phyloP scores from a whole-genome alignment of 2,113 vertebrate genomes.

The Albula goreensis region DNA sequence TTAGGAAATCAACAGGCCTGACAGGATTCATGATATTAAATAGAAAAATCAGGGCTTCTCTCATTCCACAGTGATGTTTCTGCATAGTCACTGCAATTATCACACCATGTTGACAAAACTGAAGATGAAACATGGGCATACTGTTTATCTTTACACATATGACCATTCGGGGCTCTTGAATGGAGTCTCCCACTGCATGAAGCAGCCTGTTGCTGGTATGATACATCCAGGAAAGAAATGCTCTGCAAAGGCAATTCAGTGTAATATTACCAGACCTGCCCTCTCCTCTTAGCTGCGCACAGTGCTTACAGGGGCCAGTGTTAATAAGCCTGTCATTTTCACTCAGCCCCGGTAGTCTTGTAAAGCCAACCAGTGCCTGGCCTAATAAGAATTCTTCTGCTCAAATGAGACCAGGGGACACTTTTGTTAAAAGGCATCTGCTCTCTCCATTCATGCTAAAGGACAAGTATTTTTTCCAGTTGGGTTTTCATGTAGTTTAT shows the following conservation, averaged over 20 bases:
- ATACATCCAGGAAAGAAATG: background rate
- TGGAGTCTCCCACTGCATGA: background rate
- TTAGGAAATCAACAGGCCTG: background rate
- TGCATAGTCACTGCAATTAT: background rate
- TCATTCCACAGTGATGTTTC: background rate
- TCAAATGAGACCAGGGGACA: slow-evolving; percentile 4
- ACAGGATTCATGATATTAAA: background rate
- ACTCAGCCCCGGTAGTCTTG: background rate
- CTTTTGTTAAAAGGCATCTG: background rate
- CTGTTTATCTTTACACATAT: background rate
- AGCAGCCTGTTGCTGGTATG: background rate
- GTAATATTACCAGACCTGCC: background rate
- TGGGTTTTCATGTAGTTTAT: background rate
- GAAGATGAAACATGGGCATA: background rate
- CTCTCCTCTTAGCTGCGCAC: slow-evolving; percentile 1
- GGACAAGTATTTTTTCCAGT: background rate
- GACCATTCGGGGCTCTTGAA: background rate
- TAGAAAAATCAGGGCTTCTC: background rate
- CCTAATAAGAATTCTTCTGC: background rate
- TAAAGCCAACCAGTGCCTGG: background rate
- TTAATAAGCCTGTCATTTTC: slow-evolving; percentile 19
- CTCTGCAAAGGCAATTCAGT: background rate
- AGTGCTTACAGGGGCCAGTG: background rate
- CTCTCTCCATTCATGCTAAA: background rate
- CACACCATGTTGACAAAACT: background rate